phyloP scores from a whole-genome alignment of 1,140 invertebrate genomes.

The Holotrichia oblita region DNA sequence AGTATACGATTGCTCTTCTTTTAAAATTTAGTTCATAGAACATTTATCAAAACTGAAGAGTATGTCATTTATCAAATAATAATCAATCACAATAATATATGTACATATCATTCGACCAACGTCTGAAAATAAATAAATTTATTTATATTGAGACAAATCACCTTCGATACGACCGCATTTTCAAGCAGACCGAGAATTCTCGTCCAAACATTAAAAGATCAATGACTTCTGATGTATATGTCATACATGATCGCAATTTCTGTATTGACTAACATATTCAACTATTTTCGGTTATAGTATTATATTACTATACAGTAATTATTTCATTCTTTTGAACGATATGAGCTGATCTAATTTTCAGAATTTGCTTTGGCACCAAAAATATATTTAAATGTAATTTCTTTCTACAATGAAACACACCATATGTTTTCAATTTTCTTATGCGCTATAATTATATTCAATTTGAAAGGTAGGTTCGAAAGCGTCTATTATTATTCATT shows the following conservation, averaged over 20 bases:
- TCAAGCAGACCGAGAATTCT: conserved; percentile 19
- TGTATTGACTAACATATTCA: neutral
- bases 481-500: neutral
- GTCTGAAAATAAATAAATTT: neutral
- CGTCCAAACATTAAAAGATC: conserved; percentile 22
- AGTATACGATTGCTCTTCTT: too few species aligned
- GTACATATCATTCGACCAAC: neutral
- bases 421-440: too few species aligned
- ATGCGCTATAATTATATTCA: neutral
- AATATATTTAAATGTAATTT: neutral
- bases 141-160: neutral
- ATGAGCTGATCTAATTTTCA: too few species aligned
- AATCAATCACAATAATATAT: conserved; percentile 15
- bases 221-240: neutral
- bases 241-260: neutral
- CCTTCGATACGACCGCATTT: conserved; percentile 13
- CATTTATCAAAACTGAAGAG: too few species aligned
- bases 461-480: neutral
- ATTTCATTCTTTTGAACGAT: too few species aligned
- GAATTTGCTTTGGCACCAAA: too few species aligned
- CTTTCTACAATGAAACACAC: neutral
- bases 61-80: neutral
- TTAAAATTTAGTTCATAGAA: too few species aligned
- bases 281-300: neutral
- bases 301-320: too few species aligned